phyloP scores from a whole-genome alignment of 2,888 invertebrate genomes.

The Drosophila kuntzei region DNA sequence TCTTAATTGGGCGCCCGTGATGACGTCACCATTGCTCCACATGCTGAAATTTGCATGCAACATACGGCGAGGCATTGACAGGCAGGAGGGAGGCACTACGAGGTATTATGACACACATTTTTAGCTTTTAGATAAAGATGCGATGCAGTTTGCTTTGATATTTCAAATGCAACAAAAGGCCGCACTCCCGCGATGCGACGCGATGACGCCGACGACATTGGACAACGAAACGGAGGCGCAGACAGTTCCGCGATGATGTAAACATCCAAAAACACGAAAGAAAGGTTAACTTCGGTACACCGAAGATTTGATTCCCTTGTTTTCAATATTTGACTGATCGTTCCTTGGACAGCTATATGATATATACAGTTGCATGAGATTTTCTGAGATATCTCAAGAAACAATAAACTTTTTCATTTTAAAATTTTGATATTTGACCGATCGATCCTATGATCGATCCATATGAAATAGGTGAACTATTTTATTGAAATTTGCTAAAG shows the following conservation, averaged over 20 bases:
- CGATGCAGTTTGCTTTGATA: slow-evolving; percentile 57
- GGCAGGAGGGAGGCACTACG: neutral
- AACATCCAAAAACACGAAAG: slow-evolving; percentile 54
- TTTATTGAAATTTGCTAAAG: neutral
- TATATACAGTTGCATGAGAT: too few species aligned
- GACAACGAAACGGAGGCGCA: slow-evolving; percentile 30
- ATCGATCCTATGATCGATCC: neutral
- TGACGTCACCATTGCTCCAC: slow-evolving; percentile 74
- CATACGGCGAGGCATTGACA: slow-evolving; percentile 15
- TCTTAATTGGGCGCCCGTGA: slow-evolving; percentile 55
- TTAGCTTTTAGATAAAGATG: slow-evolving; percentile 69
- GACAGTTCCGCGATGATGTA: slow-evolving; percentile 78
- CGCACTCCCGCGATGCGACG: slow-evolving; percentile 42
- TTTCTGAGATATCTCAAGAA: too few species aligned
- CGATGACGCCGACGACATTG: slow-evolving; percentile 20
- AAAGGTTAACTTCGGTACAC: neutral
- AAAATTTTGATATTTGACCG: too few species aligned
- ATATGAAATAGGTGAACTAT: too few species aligned
- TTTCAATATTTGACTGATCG: neutral
- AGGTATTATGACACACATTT: slow-evolving; percentile 77
- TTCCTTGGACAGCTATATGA: too few species aligned
- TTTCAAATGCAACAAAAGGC: slow-evolving; percentile 74
- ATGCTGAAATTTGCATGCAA: slow-evolving; percentile 70
- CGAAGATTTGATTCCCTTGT: neutral
- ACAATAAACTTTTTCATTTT: too few species aligned